phyloP scores from a whole-genome alignment of 2,888 invertebrate species.

The Agonopterix arenella region DNA sequence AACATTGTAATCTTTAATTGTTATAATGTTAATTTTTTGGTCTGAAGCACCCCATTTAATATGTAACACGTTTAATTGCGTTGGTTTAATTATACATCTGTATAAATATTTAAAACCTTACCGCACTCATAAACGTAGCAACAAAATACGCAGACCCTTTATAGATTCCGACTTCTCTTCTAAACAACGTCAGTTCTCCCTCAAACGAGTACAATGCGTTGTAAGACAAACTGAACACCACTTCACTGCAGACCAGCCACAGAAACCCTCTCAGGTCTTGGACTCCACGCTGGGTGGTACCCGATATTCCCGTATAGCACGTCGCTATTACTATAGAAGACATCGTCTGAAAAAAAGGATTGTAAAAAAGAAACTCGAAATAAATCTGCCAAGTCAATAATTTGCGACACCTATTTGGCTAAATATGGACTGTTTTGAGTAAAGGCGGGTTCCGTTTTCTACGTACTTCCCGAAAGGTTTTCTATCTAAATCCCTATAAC shows the following conservation, averaged over 20 bases:
- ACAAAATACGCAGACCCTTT: slow-evolving; percentile 58
- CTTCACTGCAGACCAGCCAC: slow-evolving; percentile 69
- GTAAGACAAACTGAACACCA: slow-evolving; percentile 64
- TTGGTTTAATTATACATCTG: no score
- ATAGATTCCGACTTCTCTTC: slow-evolving; percentile 62
- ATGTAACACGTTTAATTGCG: no score
- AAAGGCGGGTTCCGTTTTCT: no score
- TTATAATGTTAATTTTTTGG: no score
- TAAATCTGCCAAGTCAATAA: no score
- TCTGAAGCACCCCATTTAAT: no score
- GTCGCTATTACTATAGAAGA: slow-evolving; percentile 55
- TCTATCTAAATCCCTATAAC: no score
- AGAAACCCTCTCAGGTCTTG: slow-evolving; percentile 65
- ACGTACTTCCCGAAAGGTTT: no score
- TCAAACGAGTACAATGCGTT: slow-evolving; percentile 61
- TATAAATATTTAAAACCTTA: slow-evolving; percentile 22
- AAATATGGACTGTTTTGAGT: no score
- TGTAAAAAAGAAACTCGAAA: no score
- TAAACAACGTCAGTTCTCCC: slow-evolving; percentile 53
- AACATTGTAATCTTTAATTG: no score
- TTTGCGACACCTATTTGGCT: no score
- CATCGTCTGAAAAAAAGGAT: slow-evolving; percentile 33
- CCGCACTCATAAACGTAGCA: slow-evolving; percentile 47
- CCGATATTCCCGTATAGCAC: slow-evolving; percentile 57
- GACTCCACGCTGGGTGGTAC: slow-evolving; percentile 62